These are phyloP conservation scores for Odontophorus gujanensis DNA, from an alignment of 2,113 vertebrate genomes.

Conservation along the genomic window DNA sequence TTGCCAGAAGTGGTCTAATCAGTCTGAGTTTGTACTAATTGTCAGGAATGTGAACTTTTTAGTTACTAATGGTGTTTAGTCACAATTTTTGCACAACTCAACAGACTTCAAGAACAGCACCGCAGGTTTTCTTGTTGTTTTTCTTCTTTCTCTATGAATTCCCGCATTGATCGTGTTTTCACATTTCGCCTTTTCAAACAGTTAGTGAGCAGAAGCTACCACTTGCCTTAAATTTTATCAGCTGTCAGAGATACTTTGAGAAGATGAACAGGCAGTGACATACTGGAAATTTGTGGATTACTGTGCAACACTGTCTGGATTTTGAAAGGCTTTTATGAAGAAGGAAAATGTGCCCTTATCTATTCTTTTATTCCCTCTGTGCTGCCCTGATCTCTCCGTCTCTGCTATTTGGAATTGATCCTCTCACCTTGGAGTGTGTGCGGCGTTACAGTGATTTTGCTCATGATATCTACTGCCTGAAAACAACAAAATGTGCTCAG, in stretches of 20 bases:
- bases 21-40: background rate
- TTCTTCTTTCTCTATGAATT: background rate
- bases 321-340: constrained; percentile 9
- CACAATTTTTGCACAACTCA: background rate
- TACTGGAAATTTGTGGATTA: constrained; percentile 38
- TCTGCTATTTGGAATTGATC: background rate
- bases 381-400: background rate
- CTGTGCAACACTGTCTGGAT: background rate
- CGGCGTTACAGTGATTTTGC: background rate
- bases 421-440: background rate
- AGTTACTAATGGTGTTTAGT: background rate
- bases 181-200: background rate
- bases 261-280: background rate
- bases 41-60: background rate
- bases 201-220: background rate
- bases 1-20: background rate
- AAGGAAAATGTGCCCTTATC: background rate
- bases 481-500: background rate
- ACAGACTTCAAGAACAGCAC: background rate
- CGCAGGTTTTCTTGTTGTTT: background rate
- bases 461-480: background rate
- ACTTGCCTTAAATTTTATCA: constrained; percentile 45
- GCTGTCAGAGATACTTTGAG: constrained; percentile 21
- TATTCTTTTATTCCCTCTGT: background rate
- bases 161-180: constrained; percentile 5